A percentile compares a stretch with the other conserved stretches of the same genome.
Evolutionary conservation across 2,888 invertebrate species (phyloP).

Genomic region (Tachina grossa): DNA sequence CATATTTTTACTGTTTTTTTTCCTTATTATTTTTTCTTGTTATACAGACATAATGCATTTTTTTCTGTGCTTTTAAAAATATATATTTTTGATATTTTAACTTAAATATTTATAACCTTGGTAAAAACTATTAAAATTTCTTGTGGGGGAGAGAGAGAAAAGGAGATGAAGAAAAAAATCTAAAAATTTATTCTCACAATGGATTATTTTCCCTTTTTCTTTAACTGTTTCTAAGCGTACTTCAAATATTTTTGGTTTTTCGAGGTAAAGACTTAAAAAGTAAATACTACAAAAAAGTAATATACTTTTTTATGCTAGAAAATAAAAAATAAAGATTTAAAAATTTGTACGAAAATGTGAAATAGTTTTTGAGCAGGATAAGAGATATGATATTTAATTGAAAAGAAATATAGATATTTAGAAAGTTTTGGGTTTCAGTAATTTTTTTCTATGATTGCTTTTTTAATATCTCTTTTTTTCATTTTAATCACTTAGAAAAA

Average conservation of each 20-base stretch:
- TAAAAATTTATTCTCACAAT: conserved; percentile 31
- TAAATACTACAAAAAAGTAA: conserved; percentile 4
- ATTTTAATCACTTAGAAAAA: too few relatives aligned
- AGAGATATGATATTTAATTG: too few relatives aligned
- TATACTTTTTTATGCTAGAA: neutral
- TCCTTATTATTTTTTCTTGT: neutral
- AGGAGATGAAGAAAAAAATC: neutral
- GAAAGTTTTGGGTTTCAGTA: too few relatives aligned
- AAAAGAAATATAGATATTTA: too few relatives aligned
- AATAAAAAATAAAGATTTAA: too few relatives aligned
- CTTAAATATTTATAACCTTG: conserved; percentile 48
- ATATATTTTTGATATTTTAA: conserved; percentile 58
- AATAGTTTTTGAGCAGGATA: too few relatives aligned
- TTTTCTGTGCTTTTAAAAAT: conserved; percentile 20
- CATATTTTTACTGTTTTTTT: conserved; percentile 44
- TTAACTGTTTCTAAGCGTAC: conserved; percentile 20
- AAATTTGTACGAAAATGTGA: too few relatives aligned
- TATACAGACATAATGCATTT: conserved; percentile 1
- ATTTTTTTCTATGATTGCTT: too few relatives aligned
- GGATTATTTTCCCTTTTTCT: conserved; percentile 14
- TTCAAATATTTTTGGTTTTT: conserved; percentile 37
- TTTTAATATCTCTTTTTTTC: too few relatives aligned
- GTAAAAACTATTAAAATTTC: conserved; percentile 31
- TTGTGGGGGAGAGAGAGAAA: neutral
- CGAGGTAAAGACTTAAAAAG: conserved; percentile 1